Evolutionary conservation across 2,888 invertebrate genomes (phyloP).

Genomic region (Hemithea aestivaria): DNA sequence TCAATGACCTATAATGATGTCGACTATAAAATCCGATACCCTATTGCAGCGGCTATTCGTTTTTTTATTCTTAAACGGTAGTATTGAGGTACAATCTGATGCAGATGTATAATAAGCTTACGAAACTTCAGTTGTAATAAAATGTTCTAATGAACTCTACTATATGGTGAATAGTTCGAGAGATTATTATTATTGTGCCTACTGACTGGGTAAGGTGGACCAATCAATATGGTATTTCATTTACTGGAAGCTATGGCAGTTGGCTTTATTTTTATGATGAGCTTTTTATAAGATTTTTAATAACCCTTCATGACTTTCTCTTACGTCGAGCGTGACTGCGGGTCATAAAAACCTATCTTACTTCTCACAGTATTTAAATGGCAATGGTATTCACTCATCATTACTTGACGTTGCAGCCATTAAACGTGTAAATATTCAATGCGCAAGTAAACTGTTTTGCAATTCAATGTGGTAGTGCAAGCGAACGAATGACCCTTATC

Average conservation of each 20-base stretch:
- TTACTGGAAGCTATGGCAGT: no score
- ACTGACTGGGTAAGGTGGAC: not conserved
- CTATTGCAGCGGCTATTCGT: conserved; percentile 39
- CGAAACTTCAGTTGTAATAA: conserved; percentile 26
- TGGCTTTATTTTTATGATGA: no score
- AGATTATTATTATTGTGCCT: conserved; percentile 2
- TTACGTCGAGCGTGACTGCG: conserved; percentile 5
- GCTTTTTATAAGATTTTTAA: not conserved
- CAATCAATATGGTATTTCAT: no score
- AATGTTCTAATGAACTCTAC: conserved; percentile 20
- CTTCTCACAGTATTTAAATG: conserved; percentile 53
- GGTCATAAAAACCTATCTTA: conserved; percentile 36
- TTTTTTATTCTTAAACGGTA: conserved; percentile 40
- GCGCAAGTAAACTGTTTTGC: conserved; percentile 57
- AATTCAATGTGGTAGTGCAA: conserved; percentile 58
- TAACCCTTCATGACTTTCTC: not conserved
- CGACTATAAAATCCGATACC: conserved; percentile 40
- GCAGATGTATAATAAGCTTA: conserved; percentile 43
- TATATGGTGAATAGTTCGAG: conserved; percentile 1
- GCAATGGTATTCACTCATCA: conserved; percentile 51
- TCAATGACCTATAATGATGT: conserved; percentile 33
- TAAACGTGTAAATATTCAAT: conserved; percentile 67
- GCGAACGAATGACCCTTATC: conserved; percentile 62
- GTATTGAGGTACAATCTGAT: conserved; percentile 45
- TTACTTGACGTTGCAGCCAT: conserved; percentile 55